Conservation (phyloP, 30 jellyfish, hydroid and myxozoan genomes). For the Cassiopea andromeda region DNA sequence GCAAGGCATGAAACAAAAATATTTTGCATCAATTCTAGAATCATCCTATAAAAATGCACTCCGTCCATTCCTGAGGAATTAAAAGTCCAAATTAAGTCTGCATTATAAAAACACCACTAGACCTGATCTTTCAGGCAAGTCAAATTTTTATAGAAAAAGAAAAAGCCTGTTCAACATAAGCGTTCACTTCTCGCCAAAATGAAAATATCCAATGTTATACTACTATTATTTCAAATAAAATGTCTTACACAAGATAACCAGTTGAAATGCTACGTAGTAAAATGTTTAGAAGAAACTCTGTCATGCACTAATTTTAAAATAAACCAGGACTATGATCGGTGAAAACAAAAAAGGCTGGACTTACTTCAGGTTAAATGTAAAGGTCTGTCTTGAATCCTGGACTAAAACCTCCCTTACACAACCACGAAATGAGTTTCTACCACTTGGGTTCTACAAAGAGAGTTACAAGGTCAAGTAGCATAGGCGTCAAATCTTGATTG, state of each 20-base stretch:
- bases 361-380: conserved; percentile 27
- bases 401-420: conserved; percentile 53
- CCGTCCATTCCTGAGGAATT: not conserved
- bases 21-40: not conserved
- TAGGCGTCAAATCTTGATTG: not conserved
- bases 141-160: not conserved
- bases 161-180: not conserved
- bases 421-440: conserved; percentile 64
- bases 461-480: not conserved
- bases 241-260: too few species aligned
- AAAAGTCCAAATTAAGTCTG: not conserved
- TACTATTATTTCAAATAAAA: too few species aligned
- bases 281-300: too few species aligned
- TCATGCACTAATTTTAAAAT: too few species aligned
- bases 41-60: not conserved
- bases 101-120: not conserved
- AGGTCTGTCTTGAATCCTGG: conserved; percentile 25
- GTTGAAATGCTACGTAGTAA: too few species aligned
- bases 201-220: too few species aligned
- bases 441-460: conserved; percentile 65
- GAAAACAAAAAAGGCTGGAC: not conserved
- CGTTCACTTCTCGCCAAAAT: not conserved
- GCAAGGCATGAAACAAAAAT: too few species aligned
- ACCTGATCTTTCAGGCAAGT: not conserved
- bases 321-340: not conserved